Conservation (phyloP, 2,797 vertebrate genomes). For the Malacoraja senta region DNA sequence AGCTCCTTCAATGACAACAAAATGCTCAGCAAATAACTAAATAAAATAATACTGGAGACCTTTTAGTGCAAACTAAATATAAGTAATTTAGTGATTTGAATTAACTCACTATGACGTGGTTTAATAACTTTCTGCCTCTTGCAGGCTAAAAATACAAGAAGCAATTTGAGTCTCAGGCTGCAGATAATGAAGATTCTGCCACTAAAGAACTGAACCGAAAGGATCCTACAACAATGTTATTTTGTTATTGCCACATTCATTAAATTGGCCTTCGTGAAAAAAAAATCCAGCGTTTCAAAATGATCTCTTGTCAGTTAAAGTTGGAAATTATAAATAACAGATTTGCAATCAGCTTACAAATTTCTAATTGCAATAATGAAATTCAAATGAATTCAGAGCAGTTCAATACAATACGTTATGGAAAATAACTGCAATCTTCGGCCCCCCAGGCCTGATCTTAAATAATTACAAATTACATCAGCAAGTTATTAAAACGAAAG, state of each 20-base stretch:
- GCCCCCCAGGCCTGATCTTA: conserved; percentile 43
- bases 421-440: conserved; percentile 45
- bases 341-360: conserved; percentile 41
- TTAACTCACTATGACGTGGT: neutral
- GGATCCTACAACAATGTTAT: neutral
- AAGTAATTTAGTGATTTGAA: neutral
- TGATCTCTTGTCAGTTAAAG: conserved; percentile 34
- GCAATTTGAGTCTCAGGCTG: neutral
- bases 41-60: neutral
- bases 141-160: neutral
- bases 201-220: neutral
- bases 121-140: neutral
- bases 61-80: neutral
- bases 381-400: conserved; percentile 46
- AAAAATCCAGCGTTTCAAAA: neutral
- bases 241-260: neutral
- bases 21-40: neutral
- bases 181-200: neutral
- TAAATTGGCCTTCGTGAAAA: neutral
- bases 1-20: neutral
- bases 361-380: conserved; percentile 45
- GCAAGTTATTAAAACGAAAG: conserved; percentile 41
- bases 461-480: conserved; percentile 44
- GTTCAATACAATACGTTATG: conserved; percentile 44
- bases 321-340: conserved; percentile 43